Evolutionary conservation across 2,113 vertebrate species (phyloP), one percentile per base, ranked within the genome.

Genomic region (Pipra filicauda): DNA sequence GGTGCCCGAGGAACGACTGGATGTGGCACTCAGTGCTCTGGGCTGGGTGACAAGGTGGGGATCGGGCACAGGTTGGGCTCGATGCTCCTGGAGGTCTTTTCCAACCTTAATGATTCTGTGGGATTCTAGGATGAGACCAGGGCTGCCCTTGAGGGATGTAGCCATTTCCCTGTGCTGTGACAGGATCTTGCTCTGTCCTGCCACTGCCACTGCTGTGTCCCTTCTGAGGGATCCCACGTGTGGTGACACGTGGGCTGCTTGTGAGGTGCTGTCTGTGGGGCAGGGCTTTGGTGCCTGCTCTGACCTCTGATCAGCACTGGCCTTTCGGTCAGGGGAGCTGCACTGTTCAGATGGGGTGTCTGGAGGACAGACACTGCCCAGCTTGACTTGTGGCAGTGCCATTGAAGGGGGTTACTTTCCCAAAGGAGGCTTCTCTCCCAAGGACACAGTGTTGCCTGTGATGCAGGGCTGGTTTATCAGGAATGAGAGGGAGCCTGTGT

Each of bases 361-460:
- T 24, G 6, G 55, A 52, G 70, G 28, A 33, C 48, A 37, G 46
- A 48, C 5, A 1, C 18, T 33, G 75, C 75, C 67, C 49, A 11
- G 72, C 70, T 22, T 3, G 11, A 26, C 44, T 30, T 1, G 0
- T 4, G 43, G 69, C 0, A 0, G 15, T 8, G 46, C 17, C 0
- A 0, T 2, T 28, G 64, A 58, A 6, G 52, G 37, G 9, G 15
- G 6, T 30, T 76, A 20, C 35, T 49, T 27, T 82, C 31, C 39
- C 9, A 41, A 23, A 11, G n/a, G 39, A 15, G 28, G 3, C 5
- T 58, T 28, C 43, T 55, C 19, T 82, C 48, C 30, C 19, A 7
- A 4, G 26, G 55, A 18, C 1, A 0, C 46, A 21, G 80, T 0
- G 0, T 8, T 27, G 27, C 66, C 1, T 46, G 7, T 2, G 19